Evolutionary conservation across 2,797 vertebrate species (phyloP), one percentile per base, ranked within the genome.

Genomic region (Iguana delicatissima): DNA sequence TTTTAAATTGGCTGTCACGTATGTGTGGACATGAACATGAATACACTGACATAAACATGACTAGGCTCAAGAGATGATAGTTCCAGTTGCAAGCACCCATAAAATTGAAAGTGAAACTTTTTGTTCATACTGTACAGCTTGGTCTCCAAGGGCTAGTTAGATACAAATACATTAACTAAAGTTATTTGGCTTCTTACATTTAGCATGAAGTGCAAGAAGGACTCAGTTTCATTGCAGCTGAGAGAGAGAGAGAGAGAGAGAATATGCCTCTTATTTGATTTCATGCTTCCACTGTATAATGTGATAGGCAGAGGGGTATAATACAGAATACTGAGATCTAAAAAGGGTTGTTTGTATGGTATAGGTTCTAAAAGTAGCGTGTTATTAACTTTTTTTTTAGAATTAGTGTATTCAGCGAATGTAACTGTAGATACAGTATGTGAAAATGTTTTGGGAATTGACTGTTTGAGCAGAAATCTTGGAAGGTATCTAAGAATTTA

Each of bases 131-230:
- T 46, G 35, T 84, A 92, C 52, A 32, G 0, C 85, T 92, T 90
- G 42, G 20, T 82, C 91, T 57, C 90, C 93, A 9, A 91, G 18
- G 90, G 89, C 82, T 32, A 72, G 52, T 93, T 90, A n/a, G 59
- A 55, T 42, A 46, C 16, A 89, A 93, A 22, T 92, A 91, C 73
- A 80, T 91, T 50, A 84, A 89, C 80, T 32, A 83, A 91, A 69
- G 57, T 83, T 87, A n/a, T 83, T 84, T 89, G 84, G 50, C 85
- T 67, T 18, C 57, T 93, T 10, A 79, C 8, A 89, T 93, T 84
- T 89, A 32, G 62, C 64, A 73, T 62, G 81, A 62, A 80, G 67
- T 82, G 74, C 57, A 87, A 3, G 13, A 59, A 86, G 86, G 84
- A 59, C 91, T 88, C 82, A 52, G 29, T 91, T 91, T 91, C 22